Conservation (phyloP, 2,888 invertebrate genomes). For the Celastrina argiolus region DNA sequence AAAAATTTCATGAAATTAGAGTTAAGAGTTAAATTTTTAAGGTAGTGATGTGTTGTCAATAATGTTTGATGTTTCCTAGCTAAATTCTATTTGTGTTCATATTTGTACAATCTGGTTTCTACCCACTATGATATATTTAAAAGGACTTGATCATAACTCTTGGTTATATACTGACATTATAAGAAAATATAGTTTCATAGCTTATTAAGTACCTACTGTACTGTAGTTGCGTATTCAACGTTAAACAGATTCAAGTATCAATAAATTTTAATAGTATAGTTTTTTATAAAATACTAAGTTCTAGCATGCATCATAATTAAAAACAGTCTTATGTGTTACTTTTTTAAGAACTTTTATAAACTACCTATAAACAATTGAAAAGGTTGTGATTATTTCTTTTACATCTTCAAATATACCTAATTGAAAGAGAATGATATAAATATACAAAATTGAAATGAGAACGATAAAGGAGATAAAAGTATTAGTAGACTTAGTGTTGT, state of each 20-base stretch:
- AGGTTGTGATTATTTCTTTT: conserved; percentile 17
- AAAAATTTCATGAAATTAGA: conserved; percentile 82
- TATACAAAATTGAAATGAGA: background rate
- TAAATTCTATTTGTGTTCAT: background rate
- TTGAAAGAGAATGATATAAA: background rate
- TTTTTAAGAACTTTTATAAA: background rate
- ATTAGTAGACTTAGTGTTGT: conserved; percentile 6
- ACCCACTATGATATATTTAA: background rate
- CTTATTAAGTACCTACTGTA: too few species aligned
- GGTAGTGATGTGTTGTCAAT: conserved; percentile 11
- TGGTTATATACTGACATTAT: background rate
- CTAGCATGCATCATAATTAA: background rate
- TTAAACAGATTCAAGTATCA: background rate
- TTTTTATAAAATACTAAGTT: background rate
- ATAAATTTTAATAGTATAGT: background rate
- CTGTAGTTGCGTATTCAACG: background rate
- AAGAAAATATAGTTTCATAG: background rate
- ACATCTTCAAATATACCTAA: background rate
- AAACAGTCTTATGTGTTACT: background rate
- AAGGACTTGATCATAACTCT: background rate
- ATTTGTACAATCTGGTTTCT: background rate
- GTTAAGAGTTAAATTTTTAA: conserved; percentile 75
- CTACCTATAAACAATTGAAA: background rate
- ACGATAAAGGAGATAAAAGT: background rate
- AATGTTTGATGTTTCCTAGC: background rate